Evolutionary conservation across 2,888 invertebrate species (phyloP).

Genomic region (Schrankia costaestrigalis): DNA sequence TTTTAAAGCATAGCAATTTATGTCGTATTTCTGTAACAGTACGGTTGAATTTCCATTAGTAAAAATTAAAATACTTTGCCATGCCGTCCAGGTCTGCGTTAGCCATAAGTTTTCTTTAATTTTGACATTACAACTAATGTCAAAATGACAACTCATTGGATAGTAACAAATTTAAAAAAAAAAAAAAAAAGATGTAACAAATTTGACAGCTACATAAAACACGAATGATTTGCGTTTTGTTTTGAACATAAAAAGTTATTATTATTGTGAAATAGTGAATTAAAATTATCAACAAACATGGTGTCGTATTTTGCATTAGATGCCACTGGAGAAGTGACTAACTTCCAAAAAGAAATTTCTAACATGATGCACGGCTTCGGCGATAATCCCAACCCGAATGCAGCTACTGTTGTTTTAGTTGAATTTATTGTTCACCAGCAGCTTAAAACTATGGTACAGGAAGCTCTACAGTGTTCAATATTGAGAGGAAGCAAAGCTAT

Average conservation of each 20-base stretch:
- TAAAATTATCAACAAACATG: constrained; percentile 36
- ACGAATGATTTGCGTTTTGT: too few species aligned
- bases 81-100: too few species aligned
- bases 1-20: too few species aligned
- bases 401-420: constrained; percentile 90
- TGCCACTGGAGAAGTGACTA: constrained; percentile 53
- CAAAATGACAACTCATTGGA: too few species aligned
- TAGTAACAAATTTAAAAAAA: too few species aligned
- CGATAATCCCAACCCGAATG: constrained; percentile 89
- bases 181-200: neutral
- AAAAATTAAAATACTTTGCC: too few species aligned
- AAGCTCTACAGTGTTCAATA: constrained; percentile 85
- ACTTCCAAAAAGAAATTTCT: constrained; percentile 86
- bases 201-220: neutral
- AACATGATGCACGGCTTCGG: constrained; percentile 97
- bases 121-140: too few species aligned
- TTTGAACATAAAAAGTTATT: neutral
- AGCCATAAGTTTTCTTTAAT: too few species aligned
- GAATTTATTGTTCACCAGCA: constrained; percentile 92
- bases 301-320: constrained; percentile 68
- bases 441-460: constrained; percentile 87
- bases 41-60: too few species aligned
- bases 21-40: too few species aligned
- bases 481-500: constrained; percentile 82
- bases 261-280: neutral